Base-by-base conservation (phyloP, 2,888 invertebrate species). In the Camponotus fellah region DNA sequence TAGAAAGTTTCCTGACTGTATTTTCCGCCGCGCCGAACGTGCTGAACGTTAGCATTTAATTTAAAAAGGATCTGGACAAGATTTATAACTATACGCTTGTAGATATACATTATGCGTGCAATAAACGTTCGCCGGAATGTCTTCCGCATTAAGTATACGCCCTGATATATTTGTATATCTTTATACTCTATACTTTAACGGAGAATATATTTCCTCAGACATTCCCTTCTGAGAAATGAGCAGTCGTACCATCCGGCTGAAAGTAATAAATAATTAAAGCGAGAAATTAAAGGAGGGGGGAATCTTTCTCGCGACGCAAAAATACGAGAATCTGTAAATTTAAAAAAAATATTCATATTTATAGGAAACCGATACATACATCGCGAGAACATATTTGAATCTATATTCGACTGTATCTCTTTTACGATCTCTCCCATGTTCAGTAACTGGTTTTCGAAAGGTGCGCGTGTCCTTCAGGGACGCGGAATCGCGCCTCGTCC, bases 401-500 rank as follows among this genome's bases (percentile, higher is more conserved):
- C 34, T 46, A 46, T 71, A 72, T 80, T 60, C 79, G 72, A 46
- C 46, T 80, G 2, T 58, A 60, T 34, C 8, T 2, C 69, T 21
- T 60, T 56, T n/a, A 32, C 77, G 58, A 79, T 79, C 58, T 34
- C 53, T 43, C 46, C 14, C 21, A 21, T 49, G 71, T 83, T 79
- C 46, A 65, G 75, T 76, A 84, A 89, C 87, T 82, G 89, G 88
- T 88, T 89, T 26, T 89, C 85, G 89, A 89, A 89, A 89, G 89
- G 89, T 83, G 53, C 60, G 58, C 53, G 75, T 85, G 88, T 90
- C 90, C 90, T 90, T 90, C 90, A 87, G 84, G 83, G 81, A 74
- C 82, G 86, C 77, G 74, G 84, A 86, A 84, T 85, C 71, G 72
- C 77, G 71, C 40, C 76, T 86, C 87, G 89, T 90, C 90, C 90